Percentiles rank a stretch among this genome's conserved stretches.
These are phyloP conservation scores for Agonopterix alstromeriana DNA, from an alignment of 2,888 invertebrate species.

Conservation along the genomic window DNA sequence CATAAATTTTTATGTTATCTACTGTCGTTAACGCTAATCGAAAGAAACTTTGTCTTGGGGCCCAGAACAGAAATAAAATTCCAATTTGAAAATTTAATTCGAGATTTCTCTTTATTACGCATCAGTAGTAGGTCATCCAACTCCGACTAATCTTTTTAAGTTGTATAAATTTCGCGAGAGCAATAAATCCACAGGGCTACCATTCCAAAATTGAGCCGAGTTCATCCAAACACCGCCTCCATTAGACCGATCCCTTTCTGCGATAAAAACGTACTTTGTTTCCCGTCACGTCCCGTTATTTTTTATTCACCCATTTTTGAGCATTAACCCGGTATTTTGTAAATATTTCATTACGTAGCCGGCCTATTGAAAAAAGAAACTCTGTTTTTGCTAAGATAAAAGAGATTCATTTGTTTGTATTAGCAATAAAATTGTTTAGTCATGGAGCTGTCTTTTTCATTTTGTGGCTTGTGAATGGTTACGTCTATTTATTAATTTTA, in stretches of 20 bases:
- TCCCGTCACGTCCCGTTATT: conserved; percentile 62
- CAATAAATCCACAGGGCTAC: too few relatives aligned
- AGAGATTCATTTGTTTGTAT: conserved; percentile 51
- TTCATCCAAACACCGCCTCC: conserved; percentile 39
- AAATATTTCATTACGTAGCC: conserved; percentile 58
- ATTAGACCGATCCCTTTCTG: conserved; percentile 57
- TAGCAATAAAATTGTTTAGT: conserved; percentile 44
- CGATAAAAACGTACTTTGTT: conserved; percentile 68
- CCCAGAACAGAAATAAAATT: too few relatives aligned
- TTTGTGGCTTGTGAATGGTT: neutral
- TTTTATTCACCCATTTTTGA: conserved; percentile 52
- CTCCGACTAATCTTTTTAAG: too few relatives aligned
- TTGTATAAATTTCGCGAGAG: too few relatives aligned
- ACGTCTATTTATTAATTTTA: too few relatives aligned
- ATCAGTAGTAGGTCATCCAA: too few relatives aligned
- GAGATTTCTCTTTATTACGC: too few relatives aligned
- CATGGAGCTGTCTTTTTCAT: conserved; percentile 36
- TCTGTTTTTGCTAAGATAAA: conserved; percentile 45
- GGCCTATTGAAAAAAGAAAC: conserved; percentile 46
- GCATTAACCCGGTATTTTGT: conserved; percentile 49
- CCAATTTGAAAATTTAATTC: too few relatives aligned
- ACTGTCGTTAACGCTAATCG: too few relatives aligned
- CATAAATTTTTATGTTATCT: too few relatives aligned
- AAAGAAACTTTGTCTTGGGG: too few relatives aligned
- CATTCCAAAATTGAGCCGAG: conserved; percentile 14